Conservation (phyloP, 2,888 invertebrate species). For the Ramazzottius varieornatus region DNA sequence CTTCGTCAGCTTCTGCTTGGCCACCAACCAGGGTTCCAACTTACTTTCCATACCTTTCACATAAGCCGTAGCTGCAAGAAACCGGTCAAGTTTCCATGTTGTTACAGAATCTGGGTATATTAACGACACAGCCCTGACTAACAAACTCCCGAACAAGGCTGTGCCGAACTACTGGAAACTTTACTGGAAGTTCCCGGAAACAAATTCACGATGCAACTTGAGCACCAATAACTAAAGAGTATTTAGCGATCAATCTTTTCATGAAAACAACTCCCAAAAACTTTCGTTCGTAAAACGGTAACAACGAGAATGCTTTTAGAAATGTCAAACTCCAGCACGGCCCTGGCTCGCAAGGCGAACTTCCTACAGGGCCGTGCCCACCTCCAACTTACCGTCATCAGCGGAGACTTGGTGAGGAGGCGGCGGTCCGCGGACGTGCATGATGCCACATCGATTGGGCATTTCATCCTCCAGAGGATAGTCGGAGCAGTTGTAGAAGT, state of each 20-base stretch:
- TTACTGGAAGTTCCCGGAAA: not conserved
- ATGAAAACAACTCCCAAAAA: too few species aligned
- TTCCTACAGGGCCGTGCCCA: too few species aligned
- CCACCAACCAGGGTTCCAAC: slow-evolving; percentile 60
- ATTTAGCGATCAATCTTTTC: too few species aligned
- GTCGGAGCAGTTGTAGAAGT: slow-evolving; percentile 95
- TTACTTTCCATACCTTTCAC: slow-evolving; percentile 51
- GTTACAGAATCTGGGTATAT: too few species aligned
- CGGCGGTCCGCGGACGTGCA: slow-evolving; percentile 74
- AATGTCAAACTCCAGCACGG: too few species aligned
- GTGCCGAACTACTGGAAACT: too few species aligned
- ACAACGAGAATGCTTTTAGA: too few species aligned
- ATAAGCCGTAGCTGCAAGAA: slow-evolving; percentile 25
- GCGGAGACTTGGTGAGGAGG: slow-evolving; percentile 42
- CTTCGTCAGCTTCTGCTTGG: slow-evolving; percentile 37
- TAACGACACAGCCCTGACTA: too few species aligned
- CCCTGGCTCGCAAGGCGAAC: too few species aligned
- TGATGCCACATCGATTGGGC: slow-evolving; percentile 94
- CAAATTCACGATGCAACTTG: not conserved
- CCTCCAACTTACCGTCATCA: slow-evolving; percentile 23
- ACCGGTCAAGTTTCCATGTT: too few species aligned
- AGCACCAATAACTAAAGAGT: not conserved
- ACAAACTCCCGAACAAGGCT: too few species aligned
- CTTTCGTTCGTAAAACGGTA: too few species aligned
- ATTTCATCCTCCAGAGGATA: slow-evolving; percentile 98